Percentiles rank a stretch among this genome's conserved stretches.
phyloP scores from a whole-genome alignment of 2,888 invertebrate genomes.

The Tetramorium bicarinatum region DNA sequence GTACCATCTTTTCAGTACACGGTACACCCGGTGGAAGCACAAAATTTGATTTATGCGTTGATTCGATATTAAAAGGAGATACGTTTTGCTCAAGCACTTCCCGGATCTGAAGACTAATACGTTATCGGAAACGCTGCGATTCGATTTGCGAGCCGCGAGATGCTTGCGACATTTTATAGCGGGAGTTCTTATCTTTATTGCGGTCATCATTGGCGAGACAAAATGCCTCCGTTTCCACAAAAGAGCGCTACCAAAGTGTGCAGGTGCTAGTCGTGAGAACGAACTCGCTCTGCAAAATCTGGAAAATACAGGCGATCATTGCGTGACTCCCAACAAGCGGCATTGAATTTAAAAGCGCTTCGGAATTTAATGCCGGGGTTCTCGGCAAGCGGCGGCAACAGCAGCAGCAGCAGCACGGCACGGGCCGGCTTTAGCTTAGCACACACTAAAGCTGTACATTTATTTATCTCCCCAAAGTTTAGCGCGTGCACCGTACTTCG shows the following conservation, averaged over 20 bases:
- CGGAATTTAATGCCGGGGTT: conserved; percentile 33
- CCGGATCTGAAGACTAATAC: conserved; percentile 8
- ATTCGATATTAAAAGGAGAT: conserved; percentile 30
- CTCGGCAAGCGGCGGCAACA: neutral
- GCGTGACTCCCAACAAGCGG: conserved; percentile 38
- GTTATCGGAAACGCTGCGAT: conserved; percentile 12
- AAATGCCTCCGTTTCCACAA: neutral
- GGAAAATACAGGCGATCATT: conserved; percentile 32
- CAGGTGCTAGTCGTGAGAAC: neutral
- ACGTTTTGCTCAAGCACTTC: neutral
- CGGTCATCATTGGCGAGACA: neutral
- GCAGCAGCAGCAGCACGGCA: neutral
- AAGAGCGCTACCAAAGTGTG: neutral
- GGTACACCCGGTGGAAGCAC: neutral
- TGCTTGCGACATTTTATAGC: neutral
- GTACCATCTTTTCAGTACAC: conserved; percentile 23
- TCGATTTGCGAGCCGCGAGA: conserved; percentile 8
- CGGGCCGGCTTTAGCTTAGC: conserved; percentile 42
- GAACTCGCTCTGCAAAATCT: neutral
- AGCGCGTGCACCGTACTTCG: conserved; percentile 19
- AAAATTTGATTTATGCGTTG: conserved; percentile 43
- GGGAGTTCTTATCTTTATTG: neutral
- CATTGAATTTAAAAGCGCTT: conserved; percentile 42
- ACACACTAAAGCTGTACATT: conserved; percentile 42
- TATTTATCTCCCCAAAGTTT: conserved; percentile 53